These are phyloP conservation scores for Holocentrus rufus DNA, from an alignment of 2,797 vertebrate species.

Conservation along the genomic window DNA sequence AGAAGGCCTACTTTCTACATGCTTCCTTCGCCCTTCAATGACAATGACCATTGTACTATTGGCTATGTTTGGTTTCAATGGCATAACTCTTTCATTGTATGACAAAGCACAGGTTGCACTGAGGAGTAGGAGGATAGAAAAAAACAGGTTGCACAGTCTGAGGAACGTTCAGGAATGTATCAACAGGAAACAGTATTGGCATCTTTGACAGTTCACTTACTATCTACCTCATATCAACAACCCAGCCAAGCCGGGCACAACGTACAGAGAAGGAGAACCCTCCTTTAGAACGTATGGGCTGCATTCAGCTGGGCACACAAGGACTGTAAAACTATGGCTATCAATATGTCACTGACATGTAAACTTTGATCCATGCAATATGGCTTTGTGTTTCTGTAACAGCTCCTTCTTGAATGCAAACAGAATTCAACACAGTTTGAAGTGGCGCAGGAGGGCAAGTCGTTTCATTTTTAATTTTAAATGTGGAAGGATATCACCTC, in stretches of 20 bases:
- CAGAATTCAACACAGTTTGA: slow-evolving; percentile 18
- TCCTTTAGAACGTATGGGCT: slow-evolving; percentile 48
- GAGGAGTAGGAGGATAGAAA: slow-evolving; percentile 68
- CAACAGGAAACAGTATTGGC: slow-evolving; percentile 70
- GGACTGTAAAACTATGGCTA: slow-evolving; percentile 63
- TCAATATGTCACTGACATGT: slow-evolving; percentile 54
- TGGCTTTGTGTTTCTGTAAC: slow-evolving; percentile 66
- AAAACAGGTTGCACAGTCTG: slow-evolving; percentile 74
- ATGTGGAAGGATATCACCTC: too few species aligned
- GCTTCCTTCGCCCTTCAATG: neutral
- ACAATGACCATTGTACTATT: slow-evolving; percentile 20
- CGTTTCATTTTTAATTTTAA: neutral
- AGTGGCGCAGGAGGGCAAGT: slow-evolving; percentile 30
- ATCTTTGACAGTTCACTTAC: slow-evolving; percentile 58
- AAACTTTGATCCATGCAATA: slow-evolving; percentile 66
- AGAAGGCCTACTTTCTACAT: neutral
- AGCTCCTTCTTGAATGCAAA: slow-evolving; percentile 30
- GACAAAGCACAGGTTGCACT: slow-evolving; percentile 67
- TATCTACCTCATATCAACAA: slow-evolving; percentile 53
- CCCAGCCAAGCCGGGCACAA: slow-evolving; percentile 40
- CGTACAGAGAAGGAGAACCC: slow-evolving; percentile 34
- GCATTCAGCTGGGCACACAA: slow-evolving; percentile 57
- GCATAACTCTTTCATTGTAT: slow-evolving; percentile 66
- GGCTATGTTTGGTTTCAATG: slow-evolving; percentile 27
- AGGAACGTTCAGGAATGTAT: slow-evolving; percentile 78